Conservation (phyloP, 2,113 vertebrate species). For the Coryphaenoides rupestris region DNA sequence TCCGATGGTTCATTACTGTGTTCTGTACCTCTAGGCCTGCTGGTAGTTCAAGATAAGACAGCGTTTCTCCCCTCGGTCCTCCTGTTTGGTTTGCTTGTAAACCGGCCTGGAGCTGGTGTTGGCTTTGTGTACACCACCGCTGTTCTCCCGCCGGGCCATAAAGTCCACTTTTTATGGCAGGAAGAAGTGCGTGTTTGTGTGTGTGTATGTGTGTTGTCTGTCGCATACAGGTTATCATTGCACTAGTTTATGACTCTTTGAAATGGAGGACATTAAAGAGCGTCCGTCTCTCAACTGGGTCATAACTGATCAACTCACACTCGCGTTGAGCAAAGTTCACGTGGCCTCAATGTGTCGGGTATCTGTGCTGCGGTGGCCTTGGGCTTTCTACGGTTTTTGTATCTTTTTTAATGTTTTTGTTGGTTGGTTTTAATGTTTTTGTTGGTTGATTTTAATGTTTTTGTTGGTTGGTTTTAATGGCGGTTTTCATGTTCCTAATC, state of each 20-base stretch:
- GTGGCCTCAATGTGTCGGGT: constrained; percentile 54
- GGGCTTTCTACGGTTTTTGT: constrained; percentile 21
- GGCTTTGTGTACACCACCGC: constrained; percentile 62
- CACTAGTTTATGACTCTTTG: constrained; percentile 68
- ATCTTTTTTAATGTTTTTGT: neutral
- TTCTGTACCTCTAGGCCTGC: constrained; percentile 47
- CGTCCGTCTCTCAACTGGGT: constrained; percentile 57
- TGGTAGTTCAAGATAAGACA: constrained; percentile 39
- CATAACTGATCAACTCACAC: constrained; percentile 74
- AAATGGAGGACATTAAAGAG: constrained; percentile 62
- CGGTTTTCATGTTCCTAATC: too few species aligned
- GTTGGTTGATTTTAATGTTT: too few species aligned
- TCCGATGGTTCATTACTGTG: constrained; percentile 31
- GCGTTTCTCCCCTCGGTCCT: constrained; percentile 27
- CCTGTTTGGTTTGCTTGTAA: constrained; percentile 47
- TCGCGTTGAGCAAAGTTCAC: constrained; percentile 67
- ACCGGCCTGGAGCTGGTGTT: constrained; percentile 47
- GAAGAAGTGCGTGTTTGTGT: constrained; percentile 43
- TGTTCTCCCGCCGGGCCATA: constrained; percentile 67
- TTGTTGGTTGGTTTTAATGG: too few species aligned
- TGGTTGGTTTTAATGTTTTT: too few species aligned
- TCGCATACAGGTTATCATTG: constrained; percentile 69
- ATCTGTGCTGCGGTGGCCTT: constrained; percentile 55
- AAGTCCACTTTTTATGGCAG: constrained; percentile 71
- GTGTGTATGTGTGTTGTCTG: constrained; percentile 37